Evolutionary conservation across 2,113 vertebrate species (phyloP), one percentile per base, ranked within the genome.

Genomic region (Peromyscus polionotus): DNA sequence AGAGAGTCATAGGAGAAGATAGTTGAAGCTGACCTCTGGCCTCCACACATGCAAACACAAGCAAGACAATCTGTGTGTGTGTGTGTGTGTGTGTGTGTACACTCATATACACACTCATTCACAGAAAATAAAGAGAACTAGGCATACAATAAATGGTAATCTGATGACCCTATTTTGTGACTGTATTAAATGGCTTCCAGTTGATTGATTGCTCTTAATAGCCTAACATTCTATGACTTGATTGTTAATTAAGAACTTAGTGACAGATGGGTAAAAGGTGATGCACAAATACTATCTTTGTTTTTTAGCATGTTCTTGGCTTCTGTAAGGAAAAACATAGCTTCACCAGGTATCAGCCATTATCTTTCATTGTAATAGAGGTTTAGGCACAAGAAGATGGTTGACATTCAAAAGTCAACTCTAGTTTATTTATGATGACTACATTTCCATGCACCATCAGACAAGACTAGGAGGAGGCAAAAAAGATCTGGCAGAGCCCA

Each of bases 161-260:
- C 59, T 77, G 22, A 90, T 51, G n/a, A 70, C 33, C 33, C 68
- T 65, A 73, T 48, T 73, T 54, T 89, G 36, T 94, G 8, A 54
- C 39, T 48, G 4, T 92, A 24, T 88, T 91, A 85, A 94, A 54
- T 93, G 61, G 45, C 6, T 94, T 77, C 11, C n/a, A 11, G 28
- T 86, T 95, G 65, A 88, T 92, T 86, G 75, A 57, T 79, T 83
- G 28, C 9, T 36, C 84, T 94, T 92, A 63, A 65, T 68, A 79
- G 45, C n/a, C 36, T 88, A 96, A 79, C 91, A 31, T 57, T 65
- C 68, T 92, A 20, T 76, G 65, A 93, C 48, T 85, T 95, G 39
- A 54, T 93, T 51, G 31, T 79, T 86, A 89, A 80, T 93, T 88
- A 88, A 95, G 39, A 93, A 95, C 48, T n/a, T 54, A 88, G 16